Percentiles rank a stretch among this genome's conserved stretches.
These are phyloP conservation scores for Alviniconcha strummeri DNA, from an alignment of 2,888 invertebrate genomes.

Conservation along the genomic window DNA sequence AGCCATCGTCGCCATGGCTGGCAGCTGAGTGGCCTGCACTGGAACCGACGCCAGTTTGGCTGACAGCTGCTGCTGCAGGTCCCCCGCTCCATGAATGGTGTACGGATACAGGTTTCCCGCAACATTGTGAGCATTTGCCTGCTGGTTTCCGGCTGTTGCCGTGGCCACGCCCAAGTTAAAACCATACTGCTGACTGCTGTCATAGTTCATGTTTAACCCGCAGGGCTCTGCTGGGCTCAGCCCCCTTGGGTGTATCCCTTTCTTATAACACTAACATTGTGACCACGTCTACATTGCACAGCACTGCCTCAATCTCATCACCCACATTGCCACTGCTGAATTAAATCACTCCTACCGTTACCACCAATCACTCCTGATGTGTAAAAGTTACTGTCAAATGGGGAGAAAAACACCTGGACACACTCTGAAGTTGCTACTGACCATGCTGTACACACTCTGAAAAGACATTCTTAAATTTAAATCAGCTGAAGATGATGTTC, in stretches of 20 bases:
- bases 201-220: constrained; percentile 46
- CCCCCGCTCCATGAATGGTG: constrained; percentile 31
- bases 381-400: too few relatives aligned
- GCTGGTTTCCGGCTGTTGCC: constrained; percentile 39
- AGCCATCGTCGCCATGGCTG: constrained; percentile 38
- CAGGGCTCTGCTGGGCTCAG: background rate
- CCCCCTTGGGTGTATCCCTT: background rate
- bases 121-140: constrained; percentile 31
- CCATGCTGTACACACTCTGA: too few relatives aligned
- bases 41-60: constrained; percentile 38
- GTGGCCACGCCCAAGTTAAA: constrained; percentile 42
- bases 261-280: too few relatives aligned
- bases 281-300: too few relatives aligned
- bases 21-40: constrained; percentile 31
- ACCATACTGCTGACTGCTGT: constrained; percentile 40
- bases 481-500: too few relatives aligned
- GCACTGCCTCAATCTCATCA: too few relatives aligned
- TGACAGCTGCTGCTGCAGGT: constrained; percentile 43
- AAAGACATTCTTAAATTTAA: too few relatives aligned
- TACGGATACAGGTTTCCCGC: constrained; percentile 23
- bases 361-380: too few relatives aligned
- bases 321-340: too few relatives aligned
- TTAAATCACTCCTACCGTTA: too few relatives aligned
- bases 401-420: too few relatives aligned
- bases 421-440: too few relatives aligned